Evolutionary conservation across 2,888 invertebrate genomes (phyloP).

Genomic region (Andricus quercusramuli): DNA sequence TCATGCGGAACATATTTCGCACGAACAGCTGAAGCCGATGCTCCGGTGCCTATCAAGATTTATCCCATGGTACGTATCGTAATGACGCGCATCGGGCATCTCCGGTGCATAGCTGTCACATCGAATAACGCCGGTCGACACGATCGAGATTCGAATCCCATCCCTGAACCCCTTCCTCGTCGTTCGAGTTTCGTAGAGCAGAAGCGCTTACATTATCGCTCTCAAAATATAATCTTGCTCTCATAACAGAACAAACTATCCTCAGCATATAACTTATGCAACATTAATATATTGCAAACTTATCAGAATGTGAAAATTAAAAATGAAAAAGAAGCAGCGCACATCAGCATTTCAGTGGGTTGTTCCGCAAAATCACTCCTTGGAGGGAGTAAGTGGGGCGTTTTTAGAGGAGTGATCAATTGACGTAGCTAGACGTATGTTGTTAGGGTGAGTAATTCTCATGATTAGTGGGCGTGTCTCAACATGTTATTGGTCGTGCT

Average conservation of each 20-base stretch:
- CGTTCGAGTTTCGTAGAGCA: constrained; percentile 22
- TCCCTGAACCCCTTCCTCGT: constrained; percentile 23
- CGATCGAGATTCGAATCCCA: constrained; percentile 63
- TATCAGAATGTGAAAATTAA: not conserved
- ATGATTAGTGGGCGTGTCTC: no score
- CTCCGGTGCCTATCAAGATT: constrained; percentile 55
- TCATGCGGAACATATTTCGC: constrained; percentile 35
- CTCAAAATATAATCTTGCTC: not conserved
- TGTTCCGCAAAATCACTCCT: not conserved
- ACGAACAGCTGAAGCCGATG: constrained; percentile 37
- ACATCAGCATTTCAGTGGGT: not conserved
- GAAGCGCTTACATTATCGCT: constrained; percentile 5
- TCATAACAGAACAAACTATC: constrained; percentile 10
- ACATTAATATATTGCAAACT: not conserved
- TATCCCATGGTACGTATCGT: constrained; percentile 58
- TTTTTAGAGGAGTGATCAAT: no score
- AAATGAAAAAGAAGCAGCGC: no score
- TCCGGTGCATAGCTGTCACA: constrained; percentile 64
- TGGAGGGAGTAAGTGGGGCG: no score
- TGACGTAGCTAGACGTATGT: no score
- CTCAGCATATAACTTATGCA: not conserved
- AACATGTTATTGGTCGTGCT: no score
- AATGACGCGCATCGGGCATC: constrained; percentile 59
- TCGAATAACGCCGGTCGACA: constrained; percentile 58
- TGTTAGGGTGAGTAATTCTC: no score